Evolutionary conservation across 2,797 vertebrate genomes (phyloP), one percentile per base, ranked within the genome.

Genomic region (Neomorphus geoffroyi): DNA sequence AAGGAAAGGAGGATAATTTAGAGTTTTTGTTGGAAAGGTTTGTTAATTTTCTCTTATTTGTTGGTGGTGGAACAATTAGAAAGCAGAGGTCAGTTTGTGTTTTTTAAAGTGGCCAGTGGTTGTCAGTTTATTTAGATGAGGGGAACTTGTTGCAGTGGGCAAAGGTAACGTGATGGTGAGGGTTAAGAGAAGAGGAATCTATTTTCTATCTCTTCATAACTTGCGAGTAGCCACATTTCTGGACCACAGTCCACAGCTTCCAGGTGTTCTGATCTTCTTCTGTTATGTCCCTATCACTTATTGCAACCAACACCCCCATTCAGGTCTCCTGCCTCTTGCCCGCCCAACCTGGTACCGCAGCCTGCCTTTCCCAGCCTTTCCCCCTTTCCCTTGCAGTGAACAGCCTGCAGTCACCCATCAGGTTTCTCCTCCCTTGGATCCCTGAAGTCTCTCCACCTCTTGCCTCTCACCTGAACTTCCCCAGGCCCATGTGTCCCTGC

Each of bases 1-100:
- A 94, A 93, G 85, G 85, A 74, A 79, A 95, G 72, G 11, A 58
- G 66, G 64, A 57, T 83, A 81, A 91, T 62, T 85, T 80, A 11
- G 37, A 51, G 62, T 0, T 90, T 91, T 82, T 74, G 18, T 64
- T 80, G 45, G 82, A 91, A 78, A 67, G 41, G 37, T 61, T 96
- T 54, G 23, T 69, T 93, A 64, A 26, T 86, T 93, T 94, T 81
- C 60, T 80, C 27, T 46, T 93, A 27, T 56, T 83, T 80, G 60
- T 26, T 83, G 45, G 10, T 10, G 13, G 32, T 62, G 23, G 35
- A 51, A 65, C 37, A 66, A 33, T 60, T 86, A 50, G n/a, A 75
- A 83, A 72, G 22, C 51, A 78, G 43, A 54, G 32, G 46, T 50
- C 51, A 43, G 17, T 56, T 8, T 64, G 46, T 48, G 64, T 2